Conservation (phyloP, 2,797 vertebrate genomes). For the Novumbra hubbsi region DNA sequence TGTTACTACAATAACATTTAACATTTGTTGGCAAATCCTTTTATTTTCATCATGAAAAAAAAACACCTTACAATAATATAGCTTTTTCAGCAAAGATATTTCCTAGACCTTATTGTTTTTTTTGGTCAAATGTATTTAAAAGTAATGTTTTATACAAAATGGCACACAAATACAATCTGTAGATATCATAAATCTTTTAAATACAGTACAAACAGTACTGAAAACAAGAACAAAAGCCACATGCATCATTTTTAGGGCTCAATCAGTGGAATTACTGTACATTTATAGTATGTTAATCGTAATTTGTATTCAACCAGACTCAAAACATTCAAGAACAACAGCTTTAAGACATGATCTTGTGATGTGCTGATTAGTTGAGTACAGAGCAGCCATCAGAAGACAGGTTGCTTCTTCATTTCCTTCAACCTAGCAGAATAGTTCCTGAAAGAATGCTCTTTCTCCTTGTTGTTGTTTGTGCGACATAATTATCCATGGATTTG, state of each 20-base stretch:
- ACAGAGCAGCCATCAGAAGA: constrained; percentile 21
- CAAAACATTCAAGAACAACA: constrained; percentile 12
- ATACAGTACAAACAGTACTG: constrained; percentile 51
- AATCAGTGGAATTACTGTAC: constrained; percentile 38
- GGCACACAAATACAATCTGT: constrained; percentile 34
- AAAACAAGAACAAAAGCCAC: constrained; percentile 53
- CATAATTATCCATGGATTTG: neutral
- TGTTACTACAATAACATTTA: too few species aligned
- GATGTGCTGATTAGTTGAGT: constrained; percentile 18
- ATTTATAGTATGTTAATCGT: neutral
- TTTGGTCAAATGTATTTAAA: constrained; percentile 32
- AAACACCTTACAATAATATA: constrained; percentile 49
- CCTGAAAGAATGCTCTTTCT: neutral
- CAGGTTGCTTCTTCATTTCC: neutral
- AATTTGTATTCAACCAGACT: neutral
- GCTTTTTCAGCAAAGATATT: neutral
- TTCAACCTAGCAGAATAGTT: constrained; percentile 29
- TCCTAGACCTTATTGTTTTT: constrained; percentile 18
- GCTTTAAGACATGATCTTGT: constrained; percentile 30
- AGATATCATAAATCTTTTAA: constrained; percentile 47
- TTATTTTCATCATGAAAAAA: constrained; percentile 76
- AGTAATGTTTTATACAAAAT: constrained; percentile 41
- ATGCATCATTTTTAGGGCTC: constrained; percentile 33
- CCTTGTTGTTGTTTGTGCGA: neutral
- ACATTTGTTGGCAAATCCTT: constrained; percentile 30